Percentiles rank a stretch among this genome's conserved stretches.
Evolutionary conservation across 92 coral and sea anemone species (phyloP).

Genomic region (Heteractis magnifica): DNA sequence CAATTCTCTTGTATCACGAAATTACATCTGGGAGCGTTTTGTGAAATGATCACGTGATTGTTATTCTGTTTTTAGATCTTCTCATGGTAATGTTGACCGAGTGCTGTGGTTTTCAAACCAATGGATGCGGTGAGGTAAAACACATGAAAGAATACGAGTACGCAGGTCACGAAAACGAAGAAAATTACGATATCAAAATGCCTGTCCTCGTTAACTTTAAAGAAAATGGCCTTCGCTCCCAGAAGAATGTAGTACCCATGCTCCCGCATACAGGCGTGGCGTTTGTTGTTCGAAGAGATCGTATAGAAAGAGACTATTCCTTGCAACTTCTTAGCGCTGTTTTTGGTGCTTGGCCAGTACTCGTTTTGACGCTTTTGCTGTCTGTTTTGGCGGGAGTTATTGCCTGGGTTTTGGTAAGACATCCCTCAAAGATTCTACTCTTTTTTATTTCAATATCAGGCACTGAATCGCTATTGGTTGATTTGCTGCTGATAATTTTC

Average conservation of each 20-base stretch:
- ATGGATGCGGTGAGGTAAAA: conserved; percentile 28
- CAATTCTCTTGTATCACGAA: too few relatives aligned
- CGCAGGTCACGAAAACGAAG: not conserved
- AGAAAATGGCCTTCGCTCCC: conserved; percentile 39
- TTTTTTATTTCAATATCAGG: too few relatives aligned
- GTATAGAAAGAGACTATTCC: conserved; percentile 50
- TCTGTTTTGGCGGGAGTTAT: conserved; percentile 81
- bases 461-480: not conserved
- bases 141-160: not conserved
- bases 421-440: too few relatives aligned
- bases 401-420: conserved; percentile 79
- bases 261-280: conserved; percentile 69
- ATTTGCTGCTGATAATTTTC: not conserved
- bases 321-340: conserved; percentile 59
- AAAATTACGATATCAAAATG: conserved; percentile 35
- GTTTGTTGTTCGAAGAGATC: conserved; percentile 54
- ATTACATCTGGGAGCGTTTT: too few relatives aligned
- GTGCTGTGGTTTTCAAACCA: conserved; percentile 38
- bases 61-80: conserved; percentile 21
- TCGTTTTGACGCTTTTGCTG: conserved; percentile 72
- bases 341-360: conserved; percentile 86
- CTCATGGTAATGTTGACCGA: conserved; percentile 33
- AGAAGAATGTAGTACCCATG: conserved; percentile 55
- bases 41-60: not conserved
- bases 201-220: conserved; percentile 58